phyloP scores from a whole-genome alignment of 2,113 vertebrate species.

The Albula goreensis region DNA sequence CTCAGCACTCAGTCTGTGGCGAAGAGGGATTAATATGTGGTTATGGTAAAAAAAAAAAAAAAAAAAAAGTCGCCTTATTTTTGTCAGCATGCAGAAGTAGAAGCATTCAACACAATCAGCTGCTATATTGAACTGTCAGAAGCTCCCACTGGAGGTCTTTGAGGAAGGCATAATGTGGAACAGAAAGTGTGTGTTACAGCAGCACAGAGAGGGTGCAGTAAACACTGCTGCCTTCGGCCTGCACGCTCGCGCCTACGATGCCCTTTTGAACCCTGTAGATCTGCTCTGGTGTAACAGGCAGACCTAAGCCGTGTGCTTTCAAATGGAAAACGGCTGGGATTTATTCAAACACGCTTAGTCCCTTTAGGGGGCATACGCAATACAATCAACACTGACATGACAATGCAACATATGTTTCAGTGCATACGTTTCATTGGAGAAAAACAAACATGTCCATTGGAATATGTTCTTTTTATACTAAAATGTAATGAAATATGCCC shows the following conservation, averaged over 20 bases:
- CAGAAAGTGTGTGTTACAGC: neutral
- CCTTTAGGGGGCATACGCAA: too few species aligned
- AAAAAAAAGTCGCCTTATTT: constrained; percentile 5
- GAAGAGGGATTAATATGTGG: too few species aligned
- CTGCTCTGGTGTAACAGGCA: neutral
- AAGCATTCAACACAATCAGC: neutral
- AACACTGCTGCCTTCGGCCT: neutral
- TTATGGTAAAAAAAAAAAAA: too few species aligned
- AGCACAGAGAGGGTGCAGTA: neutral
- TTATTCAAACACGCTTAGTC: too few species aligned
- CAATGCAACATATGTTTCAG: too few species aligned
- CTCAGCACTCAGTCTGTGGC: too few species aligned
- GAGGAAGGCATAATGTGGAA: neutral
- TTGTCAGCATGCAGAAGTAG: constrained; percentile 1
- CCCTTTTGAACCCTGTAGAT: neutral
- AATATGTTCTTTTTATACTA: too few species aligned
- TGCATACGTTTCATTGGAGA: too few species aligned
- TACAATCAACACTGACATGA: too few species aligned
- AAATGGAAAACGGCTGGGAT: neutral
- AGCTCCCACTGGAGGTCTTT: neutral
- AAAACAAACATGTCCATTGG: too few species aligned
- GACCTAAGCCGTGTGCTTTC: neutral
- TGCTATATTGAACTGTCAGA: neutral
- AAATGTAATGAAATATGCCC: neutral
- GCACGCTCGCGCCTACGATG: neutral